These are phyloP conservation scores for Sarcophaga peregrina DNA, from an alignment of 1,140 invertebrate genomes.

Conservation along the genomic window DNA sequence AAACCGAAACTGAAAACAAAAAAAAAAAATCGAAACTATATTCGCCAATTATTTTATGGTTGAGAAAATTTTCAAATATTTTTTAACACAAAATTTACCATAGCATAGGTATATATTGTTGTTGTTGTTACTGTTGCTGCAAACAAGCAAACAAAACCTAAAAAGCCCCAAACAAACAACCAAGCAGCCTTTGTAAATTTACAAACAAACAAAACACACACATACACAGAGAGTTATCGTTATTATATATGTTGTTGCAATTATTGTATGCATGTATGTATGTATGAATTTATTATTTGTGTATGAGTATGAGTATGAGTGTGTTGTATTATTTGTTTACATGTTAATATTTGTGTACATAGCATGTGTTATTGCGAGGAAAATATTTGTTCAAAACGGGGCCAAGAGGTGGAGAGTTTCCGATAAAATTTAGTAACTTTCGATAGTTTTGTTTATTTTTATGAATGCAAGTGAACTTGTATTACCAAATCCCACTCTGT, in stretches of 20 bases:
- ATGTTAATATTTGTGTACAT: neutral
- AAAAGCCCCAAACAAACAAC: too few species aligned
- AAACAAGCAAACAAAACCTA: too few species aligned
- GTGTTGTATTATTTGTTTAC: too few species aligned
- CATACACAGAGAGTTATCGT: too few species aligned
- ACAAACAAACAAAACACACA: too few species aligned
- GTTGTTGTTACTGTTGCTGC: neutral
- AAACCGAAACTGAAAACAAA: neutral
- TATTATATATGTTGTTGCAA: too few species aligned
- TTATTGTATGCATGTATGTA: neutral
- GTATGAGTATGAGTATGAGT: too few species aligned
- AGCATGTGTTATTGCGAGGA: neutral
- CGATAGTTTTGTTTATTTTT: slow-evolving; percentile 7
- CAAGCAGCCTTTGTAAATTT: neutral
- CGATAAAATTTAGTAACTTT: neutral
- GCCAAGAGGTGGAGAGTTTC: neutral
- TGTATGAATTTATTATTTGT: too few species aligned
- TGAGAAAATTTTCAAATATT: slow-evolving; percentile 26
- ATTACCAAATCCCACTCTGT: neutral
- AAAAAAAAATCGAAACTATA: neutral
- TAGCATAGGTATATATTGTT: neutral
- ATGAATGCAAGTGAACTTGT: neutral
- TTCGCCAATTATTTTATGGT: slow-evolving; percentile 21
- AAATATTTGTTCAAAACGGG: neutral
- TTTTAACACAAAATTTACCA: neutral